Evolutionary conservation across 2,113 vertebrate genomes (phyloP).

Genomic region (Coptodon bakossiorum): DNA sequence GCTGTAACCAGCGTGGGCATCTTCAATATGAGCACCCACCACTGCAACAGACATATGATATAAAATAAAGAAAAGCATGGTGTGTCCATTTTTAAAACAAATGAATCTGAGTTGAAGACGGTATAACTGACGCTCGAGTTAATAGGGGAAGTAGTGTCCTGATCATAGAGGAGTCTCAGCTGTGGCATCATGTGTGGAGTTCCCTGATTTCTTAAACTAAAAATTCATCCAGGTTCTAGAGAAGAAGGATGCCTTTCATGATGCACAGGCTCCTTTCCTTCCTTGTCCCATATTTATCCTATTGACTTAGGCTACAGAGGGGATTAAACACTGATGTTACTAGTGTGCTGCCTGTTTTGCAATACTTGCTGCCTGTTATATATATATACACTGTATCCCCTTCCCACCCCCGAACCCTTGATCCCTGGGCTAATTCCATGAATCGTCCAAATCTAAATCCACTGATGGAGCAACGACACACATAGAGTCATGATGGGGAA

Average conservation of each 20-base stretch:
- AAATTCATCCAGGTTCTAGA: neutral
- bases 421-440: conserved; percentile 71
- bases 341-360: conserved; percentile 30
- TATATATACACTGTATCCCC: conserved; percentile 22
- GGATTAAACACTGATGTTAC: conserved; percentile 37
- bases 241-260: neutral
- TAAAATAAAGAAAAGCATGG: neutral
- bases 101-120: neutral
- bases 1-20: neutral
- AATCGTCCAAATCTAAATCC: conserved; percentile 71
- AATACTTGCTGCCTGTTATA: conserved; percentile 29
- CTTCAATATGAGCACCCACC: neutral
- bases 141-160: neutral
- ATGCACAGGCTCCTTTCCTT: neutral
- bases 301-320: conserved; percentile 10
- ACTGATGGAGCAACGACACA: conserved; percentile 14
- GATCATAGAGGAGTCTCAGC: neutral
- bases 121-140: neutral
- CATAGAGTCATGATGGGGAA: neutral
- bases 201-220: neutral
- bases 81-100: neutral
- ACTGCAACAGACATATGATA: neutral
- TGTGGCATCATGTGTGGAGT: neutral
- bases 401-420: conserved; percentile 55
- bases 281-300: conserved; percentile 10